Evolutionary conservation across 2,888 invertebrate species (phyloP).

Genomic region (Uropetala carovei): DNA sequence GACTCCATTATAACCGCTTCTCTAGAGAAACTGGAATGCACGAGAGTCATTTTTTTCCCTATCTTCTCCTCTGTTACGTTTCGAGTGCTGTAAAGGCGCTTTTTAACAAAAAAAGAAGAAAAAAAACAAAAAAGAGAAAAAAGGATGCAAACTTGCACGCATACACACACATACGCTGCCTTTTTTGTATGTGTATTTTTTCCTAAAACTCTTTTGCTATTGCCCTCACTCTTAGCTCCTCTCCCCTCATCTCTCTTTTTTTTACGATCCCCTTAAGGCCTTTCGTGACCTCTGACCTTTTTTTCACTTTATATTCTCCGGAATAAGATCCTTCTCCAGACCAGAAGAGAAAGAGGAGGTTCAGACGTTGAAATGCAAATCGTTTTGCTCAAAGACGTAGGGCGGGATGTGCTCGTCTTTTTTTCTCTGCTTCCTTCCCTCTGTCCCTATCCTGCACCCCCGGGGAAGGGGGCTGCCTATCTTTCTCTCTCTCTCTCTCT

Average conservation of each 20-base stretch:
- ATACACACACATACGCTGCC: neutral
- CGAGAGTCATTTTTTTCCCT: too few relatives aligned
- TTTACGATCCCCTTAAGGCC: constrained; percentile 52
- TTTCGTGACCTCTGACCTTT: constrained; percentile 47
- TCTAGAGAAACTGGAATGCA: too few relatives aligned
- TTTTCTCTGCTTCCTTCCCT: neutral
- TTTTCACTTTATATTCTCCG: constrained; percentile 34
- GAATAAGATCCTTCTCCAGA: neutral
- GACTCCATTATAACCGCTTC: too few relatives aligned
- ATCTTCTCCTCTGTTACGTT: too few relatives aligned
- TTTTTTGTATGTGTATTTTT: too few relatives aligned
- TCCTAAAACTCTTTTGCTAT: too few relatives aligned
- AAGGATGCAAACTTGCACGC: too few relatives aligned
- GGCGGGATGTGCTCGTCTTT: neutral
- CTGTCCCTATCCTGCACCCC: neutral
- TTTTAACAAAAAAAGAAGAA: too few relatives aligned
- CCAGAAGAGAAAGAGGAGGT: neutral
- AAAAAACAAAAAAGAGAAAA: too few relatives aligned
- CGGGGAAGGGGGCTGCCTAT: neutral
- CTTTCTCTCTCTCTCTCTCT: neutral
- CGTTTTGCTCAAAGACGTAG: constrained; percentile 23
- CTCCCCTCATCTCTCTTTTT: neutral
- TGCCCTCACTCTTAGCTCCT: neutral
- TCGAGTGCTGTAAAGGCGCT: too few relatives aligned
- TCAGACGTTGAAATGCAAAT: constrained; percentile 46